Conservation (phyloP, 2,797 vertebrate species). For the Semaprochilodus insignis region DNA sequence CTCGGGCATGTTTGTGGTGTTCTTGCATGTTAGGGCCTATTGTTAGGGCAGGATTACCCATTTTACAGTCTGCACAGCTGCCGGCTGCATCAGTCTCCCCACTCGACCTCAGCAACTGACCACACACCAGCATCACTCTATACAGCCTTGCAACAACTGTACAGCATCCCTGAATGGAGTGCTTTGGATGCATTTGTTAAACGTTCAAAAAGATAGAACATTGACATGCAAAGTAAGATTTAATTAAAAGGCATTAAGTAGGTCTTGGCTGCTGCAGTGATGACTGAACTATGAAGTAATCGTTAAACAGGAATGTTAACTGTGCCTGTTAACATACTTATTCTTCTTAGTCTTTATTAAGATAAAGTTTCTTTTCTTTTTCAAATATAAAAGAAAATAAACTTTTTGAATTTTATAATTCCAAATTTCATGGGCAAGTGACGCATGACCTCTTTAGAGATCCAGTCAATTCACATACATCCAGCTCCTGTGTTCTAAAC, state of each 20-base stretch:
- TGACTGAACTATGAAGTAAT: not conserved
- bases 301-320: too few species aligned
- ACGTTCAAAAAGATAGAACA: not conserved
- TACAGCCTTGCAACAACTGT: conserved; percentile 2
- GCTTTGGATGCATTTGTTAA: not conserved
- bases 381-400: too few species aligned
- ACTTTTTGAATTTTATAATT: too few species aligned
- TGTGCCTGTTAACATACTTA: too few species aligned
- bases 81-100: conserved; percentile 28
- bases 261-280: not conserved
- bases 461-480: too few species aligned
- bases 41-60: conserved; percentile 52
- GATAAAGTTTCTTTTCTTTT: too few species aligned
- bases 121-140: conserved; percentile 21
- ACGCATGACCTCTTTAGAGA: too few species aligned
- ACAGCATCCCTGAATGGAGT: not conserved
- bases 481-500: too few species aligned
- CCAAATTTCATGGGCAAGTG: too few species aligned
- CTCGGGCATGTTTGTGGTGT: conserved; percentile 14
- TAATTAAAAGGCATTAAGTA: not conserved
- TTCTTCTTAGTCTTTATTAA: too few species aligned
- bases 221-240: not conserved
- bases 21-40: conserved; percentile 51
- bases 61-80: conserved; percentile 39
- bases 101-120: conserved; percentile 32